Base-by-base conservation (phyloP, 2,113 vertebrate species). In the Kobus ellipsiprymnus region DNA sequence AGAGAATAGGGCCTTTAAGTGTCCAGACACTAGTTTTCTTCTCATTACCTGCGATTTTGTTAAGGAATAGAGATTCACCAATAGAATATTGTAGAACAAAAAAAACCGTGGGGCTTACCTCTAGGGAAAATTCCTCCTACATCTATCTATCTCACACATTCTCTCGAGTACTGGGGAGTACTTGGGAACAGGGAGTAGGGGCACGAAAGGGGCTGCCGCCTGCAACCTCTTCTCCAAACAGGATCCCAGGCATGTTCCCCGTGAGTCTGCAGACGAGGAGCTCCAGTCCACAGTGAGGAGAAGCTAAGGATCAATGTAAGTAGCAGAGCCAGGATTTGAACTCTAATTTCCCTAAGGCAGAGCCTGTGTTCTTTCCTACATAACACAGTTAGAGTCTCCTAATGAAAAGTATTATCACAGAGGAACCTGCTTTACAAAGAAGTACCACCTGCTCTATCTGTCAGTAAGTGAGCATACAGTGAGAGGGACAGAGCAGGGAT, bases 201-300 rank as follows among this genome's bases (percentile, higher is more conserved):
- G 77, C 2, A 7, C 19, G 2, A 36, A 81, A 44, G n/a, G 7
- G 57, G 6, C 17, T 36, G 27, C 30, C 13, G 1, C 1, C 0
- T 44, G 15, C 29, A 59, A 19, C 21, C 7, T 1, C 30, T 59
- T 55, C 59, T 50, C 67, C 64, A 60, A 50, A 27, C 12, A 17
- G 30, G 50, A 60, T 19, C 40, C 48, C 27, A 40, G 40, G n/a
- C 67, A 13, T 36, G 44, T 19, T 87, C 50, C 3, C 30, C 1
- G 7, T 36, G 55, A 33, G 33, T 30, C 54, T 54, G 11, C 13
- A 50, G 48, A 81, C 2, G 0, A 2, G 19, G 33, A 94, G 6
- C 27, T 9, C 14, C 50, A n/a, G 46, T 87, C 85, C 30, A 88
- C 15, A 97, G 17, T 40, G 21, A 25, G 19, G 74, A 44, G n/a